Conservation (phyloP, 2,113 vertebrate species). For the Charadrius vociferus region DNA sequence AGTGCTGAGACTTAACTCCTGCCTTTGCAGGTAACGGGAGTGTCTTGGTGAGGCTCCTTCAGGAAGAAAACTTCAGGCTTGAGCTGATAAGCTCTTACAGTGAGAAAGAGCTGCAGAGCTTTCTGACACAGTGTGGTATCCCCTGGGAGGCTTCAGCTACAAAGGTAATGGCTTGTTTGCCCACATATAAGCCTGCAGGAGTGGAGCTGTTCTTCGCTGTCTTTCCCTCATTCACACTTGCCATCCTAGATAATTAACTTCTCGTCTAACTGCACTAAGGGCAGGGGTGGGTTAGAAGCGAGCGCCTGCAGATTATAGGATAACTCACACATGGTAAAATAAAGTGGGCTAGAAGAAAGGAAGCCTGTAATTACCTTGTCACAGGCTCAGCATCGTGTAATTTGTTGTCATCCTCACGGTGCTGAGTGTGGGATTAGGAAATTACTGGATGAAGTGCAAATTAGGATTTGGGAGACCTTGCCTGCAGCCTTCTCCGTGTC, state of each 20-base stretch:
- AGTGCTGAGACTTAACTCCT: neutral
- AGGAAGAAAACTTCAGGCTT: conserved; percentile 85
- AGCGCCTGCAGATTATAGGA: neutral
- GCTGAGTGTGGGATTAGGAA: neutral
- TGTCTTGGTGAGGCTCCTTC: conserved; percentile 87
- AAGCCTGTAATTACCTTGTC: conserved; percentile 46
- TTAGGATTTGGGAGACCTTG: neutral
- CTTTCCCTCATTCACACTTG: neutral
- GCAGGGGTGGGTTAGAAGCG: neutral
- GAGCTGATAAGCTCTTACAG: conserved; percentile 84
- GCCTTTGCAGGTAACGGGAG: conserved; percentile 83
- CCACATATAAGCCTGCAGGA: neutral
- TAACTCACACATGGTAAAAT: conserved; percentile 18
- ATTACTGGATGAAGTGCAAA: neutral
- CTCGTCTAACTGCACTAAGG: neutral
- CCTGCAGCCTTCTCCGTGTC: neutral
- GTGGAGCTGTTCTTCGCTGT: neutral
- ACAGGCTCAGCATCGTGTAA: neutral
- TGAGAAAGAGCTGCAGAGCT: conserved; percentile 79
- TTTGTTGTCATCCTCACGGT: neutral
- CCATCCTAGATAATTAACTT: neutral
- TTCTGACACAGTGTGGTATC: conserved; percentile 82
- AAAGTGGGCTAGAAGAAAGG: conserved; percentile 21
- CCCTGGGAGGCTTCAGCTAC: conserved; percentile 70
- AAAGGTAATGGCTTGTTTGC: conserved; percentile 78